These are phyloP conservation scores for Linyphia triangularis DNA, from an alignment of 2,888 invertebrate species.

Conservation along the genomic window DNA sequence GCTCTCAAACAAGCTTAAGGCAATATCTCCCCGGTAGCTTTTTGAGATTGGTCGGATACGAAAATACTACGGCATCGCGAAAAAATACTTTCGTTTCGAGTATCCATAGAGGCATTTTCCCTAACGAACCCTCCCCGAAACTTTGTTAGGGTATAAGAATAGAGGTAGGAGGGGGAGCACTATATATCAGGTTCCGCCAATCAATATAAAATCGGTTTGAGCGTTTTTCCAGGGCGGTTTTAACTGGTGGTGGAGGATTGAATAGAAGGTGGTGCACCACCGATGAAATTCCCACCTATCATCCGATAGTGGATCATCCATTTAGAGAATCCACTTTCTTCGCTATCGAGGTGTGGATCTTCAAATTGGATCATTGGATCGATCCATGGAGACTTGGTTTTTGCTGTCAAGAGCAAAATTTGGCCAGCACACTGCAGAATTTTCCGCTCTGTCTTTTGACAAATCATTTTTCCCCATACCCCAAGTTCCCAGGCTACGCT, in stretches of 20 bases:
- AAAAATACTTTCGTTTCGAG: background rate
- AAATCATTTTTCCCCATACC: background rate
- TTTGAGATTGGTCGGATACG: slow-evolving; percentile 23
- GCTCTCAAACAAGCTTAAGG: slow-evolving; percentile 44
- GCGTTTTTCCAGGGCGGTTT: slow-evolving; percentile 28
- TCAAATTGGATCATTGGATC: slow-evolving; percentile 61
- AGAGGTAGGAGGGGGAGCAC: background rate
- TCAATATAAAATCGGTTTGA: slow-evolving; percentile 62
- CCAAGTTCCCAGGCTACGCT: background rate
- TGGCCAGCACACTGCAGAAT: slow-evolving; percentile 47
- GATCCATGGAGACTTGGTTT: slow-evolving; percentile 53
- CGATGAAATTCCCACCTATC: slow-evolving; percentile 63
- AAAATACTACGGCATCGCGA: background rate
- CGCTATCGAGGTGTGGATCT: slow-evolving; percentile 36
- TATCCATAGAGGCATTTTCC: background rate
- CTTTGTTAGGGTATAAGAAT: slow-evolving; percentile 50
- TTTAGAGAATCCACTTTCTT: slow-evolving; percentile 49
- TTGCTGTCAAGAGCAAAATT: slow-evolving; percentile 66
- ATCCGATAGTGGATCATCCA: slow-evolving; percentile 55
- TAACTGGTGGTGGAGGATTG: slow-evolving; percentile 6
- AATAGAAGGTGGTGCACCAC: background rate
- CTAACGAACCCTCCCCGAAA: slow-evolving; percentile 58
- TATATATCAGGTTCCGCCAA: slow-evolving; percentile 28
- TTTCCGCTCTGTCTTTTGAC: slow-evolving; percentile 2
- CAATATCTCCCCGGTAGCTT: slow-evolving; percentile 7